Percentiles rank a stretch among this genome's conserved stretches.
Conservation (phyloP, 1,140 invertebrate genomes). For the Maniola jurtina region DNA sequence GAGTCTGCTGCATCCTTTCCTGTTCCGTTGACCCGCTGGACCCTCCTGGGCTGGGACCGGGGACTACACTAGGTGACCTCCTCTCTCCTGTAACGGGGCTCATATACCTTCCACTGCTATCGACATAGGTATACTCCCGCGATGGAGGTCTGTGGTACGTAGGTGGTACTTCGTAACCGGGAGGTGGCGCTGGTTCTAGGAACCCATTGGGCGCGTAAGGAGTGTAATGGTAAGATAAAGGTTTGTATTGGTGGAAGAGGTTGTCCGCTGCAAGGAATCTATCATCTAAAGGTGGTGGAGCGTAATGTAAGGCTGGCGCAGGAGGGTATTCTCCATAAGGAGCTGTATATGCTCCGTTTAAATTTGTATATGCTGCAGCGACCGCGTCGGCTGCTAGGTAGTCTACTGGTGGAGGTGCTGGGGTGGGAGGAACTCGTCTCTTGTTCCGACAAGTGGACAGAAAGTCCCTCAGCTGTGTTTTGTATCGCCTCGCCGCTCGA, state of each 20-base stretch:
- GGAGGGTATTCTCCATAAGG: slow-evolving; percentile 80
- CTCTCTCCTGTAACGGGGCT: slow-evolving; percentile 67
- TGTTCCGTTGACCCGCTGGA: slow-evolving; percentile 63
- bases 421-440: slow-evolving; percentile 84
- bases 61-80: slow-evolving; percentile 78
- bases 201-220: slow-evolving; percentile 89
- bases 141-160: slow-evolving; percentile 71
- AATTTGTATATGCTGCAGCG: slow-evolving; percentile 88
- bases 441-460: slow-evolving; percentile 94
- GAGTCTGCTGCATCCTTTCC: slow-evolving; percentile 63
- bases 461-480: slow-evolving; percentile 95
- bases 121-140: slow-evolving; percentile 79
- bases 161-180: slow-evolving; percentile 70
- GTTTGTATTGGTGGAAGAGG: slow-evolving; percentile 91
- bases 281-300: slow-evolving; percentile 85
- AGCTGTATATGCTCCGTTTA: slow-evolving; percentile 89
- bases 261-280: slow-evolving; percentile 89
- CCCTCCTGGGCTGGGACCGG: slow-evolving; percentile 64
- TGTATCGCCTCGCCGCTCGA: slow-evolving; percentile 91
- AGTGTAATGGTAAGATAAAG: slow-evolving; percentile 86
- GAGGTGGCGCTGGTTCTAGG: slow-evolving; percentile 81
- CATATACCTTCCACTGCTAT: slow-evolving; percentile 67
- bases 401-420: slow-evolving; percentile 69
- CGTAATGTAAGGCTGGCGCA: slow-evolving; percentile 85
- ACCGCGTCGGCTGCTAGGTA: slow-evolving; percentile 81